These are phyloP conservation scores for Tragelaphus eurycerus DNA, from an alignment of 2,797 vertebrate species.

Conservation along the genomic window DNA sequence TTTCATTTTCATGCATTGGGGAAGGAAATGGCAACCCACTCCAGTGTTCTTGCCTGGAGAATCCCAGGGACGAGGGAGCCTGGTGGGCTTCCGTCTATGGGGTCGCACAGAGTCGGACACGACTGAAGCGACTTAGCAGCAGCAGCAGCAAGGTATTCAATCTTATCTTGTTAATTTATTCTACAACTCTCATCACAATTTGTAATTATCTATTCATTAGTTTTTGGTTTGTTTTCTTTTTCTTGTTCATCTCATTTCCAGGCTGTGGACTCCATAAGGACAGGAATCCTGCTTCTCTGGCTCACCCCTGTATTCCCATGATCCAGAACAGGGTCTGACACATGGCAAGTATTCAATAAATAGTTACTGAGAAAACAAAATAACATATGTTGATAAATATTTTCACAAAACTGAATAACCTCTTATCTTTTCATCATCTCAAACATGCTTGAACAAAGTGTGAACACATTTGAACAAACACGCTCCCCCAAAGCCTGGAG, in stretches of 20 bases:
- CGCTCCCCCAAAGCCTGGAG: not conserved
- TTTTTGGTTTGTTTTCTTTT: not conserved
- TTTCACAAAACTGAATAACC: not conserved
- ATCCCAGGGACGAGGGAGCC: too few species aligned
- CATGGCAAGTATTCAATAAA: not conserved
- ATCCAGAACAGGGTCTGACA: not conserved
- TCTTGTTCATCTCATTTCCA: not conserved
- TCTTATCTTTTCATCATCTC: not conserved
- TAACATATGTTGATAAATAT: not conserved
- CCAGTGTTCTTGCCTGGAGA: too few species aligned
- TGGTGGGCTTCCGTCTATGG: too few species aligned
- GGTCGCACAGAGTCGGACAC: too few species aligned
- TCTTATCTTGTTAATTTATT: not conserved
- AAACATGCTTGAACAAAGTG: not conserved
- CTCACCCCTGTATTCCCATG: not conserved
- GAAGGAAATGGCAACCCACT: too few species aligned
- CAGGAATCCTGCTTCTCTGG: not conserved
- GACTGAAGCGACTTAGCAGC: too few species aligned
- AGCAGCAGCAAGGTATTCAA: not conserved
- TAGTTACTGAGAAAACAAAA: not conserved
- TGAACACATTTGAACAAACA: not conserved
- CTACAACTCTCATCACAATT: not conserved
- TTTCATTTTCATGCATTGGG: too few species aligned
- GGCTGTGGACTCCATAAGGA: not conserved
- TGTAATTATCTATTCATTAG: not conserved